Base-by-base conservation (phyloP, 2,113 vertebrate species). In the Xyrauchen texanus region DNA sequence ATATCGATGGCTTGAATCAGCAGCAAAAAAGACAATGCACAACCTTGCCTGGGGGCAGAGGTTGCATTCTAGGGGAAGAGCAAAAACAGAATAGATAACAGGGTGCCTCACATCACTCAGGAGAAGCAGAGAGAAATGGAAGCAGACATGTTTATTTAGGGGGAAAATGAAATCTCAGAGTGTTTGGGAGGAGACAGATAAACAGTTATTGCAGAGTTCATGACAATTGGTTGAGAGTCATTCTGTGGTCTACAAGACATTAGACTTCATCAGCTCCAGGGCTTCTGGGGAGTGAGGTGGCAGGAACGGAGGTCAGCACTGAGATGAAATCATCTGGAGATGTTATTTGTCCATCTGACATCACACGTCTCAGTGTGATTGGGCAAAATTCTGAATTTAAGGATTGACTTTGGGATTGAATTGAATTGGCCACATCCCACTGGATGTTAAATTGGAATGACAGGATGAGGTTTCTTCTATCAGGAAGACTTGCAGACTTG, bases 121-220 rank as follows among this genome's bases (percentile, higher is more conserved):
- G 55, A 16, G 55, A 58, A n/a, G 52, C 47, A n/a, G 8, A 52
- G 62, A 76, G 10, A 75, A 76, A 75, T 52, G 7, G 16, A 70
- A 51, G 67, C 45, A 79, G 81, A 79, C 63, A 62, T 64, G 68
- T 53, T 62, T 60, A 60, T 64, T 49, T 75, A 53, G 53, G 15
- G 34, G 74, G 64, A 71, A 76, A 81, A 78, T 78, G 51, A 85
- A 79, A 79, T 76, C 72, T 77, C 82, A 63, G 47, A 64, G 57
- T 65, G 77, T 72, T 82, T 75, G 68, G 60, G 62, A 57, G 8
- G 15, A 65, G 84, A 42, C 34, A 57, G 69, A 55, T 64, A 58
- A 76, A 60, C 21, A 45, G 68, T 73, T 57, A 82, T 70, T 57
- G 49, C 44, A 58, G 42, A 49, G 58, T 65, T 73, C 57, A 58